These are phyloP conservation scores for Bursaphelenchus mucronatus DNA, from an alignment of 1,140 invertebrate genomes.

Conservation along the genomic window DNA sequence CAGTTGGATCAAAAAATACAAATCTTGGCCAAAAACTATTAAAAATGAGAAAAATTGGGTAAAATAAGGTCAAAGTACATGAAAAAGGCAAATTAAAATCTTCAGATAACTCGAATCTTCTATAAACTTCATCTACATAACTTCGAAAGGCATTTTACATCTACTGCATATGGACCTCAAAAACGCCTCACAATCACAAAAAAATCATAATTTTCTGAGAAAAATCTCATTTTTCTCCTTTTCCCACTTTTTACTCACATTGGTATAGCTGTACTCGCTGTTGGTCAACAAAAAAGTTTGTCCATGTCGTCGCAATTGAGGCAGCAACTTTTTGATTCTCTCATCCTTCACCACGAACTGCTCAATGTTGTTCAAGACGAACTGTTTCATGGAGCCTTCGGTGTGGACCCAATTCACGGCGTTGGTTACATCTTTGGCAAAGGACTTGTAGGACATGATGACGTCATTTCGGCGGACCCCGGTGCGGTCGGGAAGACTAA, in stretches of 20 bases:
- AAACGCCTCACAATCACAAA: too few species aligned
- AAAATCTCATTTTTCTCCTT: too few species aligned
- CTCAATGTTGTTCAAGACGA: constrained; percentile 81
- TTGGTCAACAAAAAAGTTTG: constrained; percentile 94
- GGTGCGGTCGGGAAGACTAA: constrained; percentile 68
- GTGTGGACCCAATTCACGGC: constrained; percentile 90
- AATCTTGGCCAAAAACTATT: not conserved
- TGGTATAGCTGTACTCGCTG: constrained; percentile 89
- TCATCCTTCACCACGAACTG: constrained; percentile 91
- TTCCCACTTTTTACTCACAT: constrained; percentile 65
- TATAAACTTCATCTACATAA: too few species aligned
- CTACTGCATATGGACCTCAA: too few species aligned
- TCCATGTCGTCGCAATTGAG: constrained; percentile 79
- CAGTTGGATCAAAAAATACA: too few species aligned
- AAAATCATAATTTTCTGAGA: too few species aligned
- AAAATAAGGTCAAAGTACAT: too few species aligned
- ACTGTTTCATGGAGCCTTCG: constrained; percentile 79
- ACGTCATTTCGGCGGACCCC: constrained; percentile 69
- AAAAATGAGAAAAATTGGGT: not conserved
- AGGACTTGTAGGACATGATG: constrained; percentile 95
- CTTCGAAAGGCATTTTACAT: too few species aligned
- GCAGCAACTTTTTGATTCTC: constrained; percentile 78
- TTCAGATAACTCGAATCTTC: too few species aligned
- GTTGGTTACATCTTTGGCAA: constrained; percentile 89
- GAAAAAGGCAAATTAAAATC: too few species aligned